These are phyloP conservation scores for Hoplias malabaricus DNA, from an alignment of 2,113 vertebrate species.

Conservation along the genomic window DNA sequence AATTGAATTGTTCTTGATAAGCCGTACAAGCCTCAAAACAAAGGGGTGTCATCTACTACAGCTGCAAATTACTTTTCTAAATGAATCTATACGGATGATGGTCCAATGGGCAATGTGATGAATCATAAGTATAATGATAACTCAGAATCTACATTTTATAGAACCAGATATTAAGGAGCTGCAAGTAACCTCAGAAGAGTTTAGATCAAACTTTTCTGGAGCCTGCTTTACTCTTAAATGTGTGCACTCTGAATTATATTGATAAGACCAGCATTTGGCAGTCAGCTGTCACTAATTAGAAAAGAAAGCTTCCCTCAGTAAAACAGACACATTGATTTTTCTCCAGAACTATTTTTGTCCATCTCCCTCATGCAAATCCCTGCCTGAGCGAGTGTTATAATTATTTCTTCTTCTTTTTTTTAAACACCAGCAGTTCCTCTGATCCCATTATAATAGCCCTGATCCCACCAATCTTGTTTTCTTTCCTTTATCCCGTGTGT, in stretches of 20 bases:
- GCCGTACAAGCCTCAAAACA: neutral
- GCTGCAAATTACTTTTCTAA: neutral
- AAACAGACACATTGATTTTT: slow-evolving; percentile 34
- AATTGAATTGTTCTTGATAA: neutral
- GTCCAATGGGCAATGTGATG: neutral
- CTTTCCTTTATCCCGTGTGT: neutral
- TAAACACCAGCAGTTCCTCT: neutral
- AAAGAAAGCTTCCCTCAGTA: slow-evolving; percentile 20
- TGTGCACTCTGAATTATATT: slow-evolving; percentile 18
- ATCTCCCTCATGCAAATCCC: slow-evolving; percentile 13
- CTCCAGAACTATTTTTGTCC: slow-evolving; percentile 28
- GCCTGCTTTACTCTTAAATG: slow-evolving; percentile 9
- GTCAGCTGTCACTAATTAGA: slow-evolving; percentile 35
- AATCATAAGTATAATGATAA: neutral
- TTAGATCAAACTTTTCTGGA: neutral
- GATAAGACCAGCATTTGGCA: slow-evolving; percentile 24
- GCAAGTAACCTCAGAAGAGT: neutral
- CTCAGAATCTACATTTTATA: neutral
- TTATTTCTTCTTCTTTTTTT: slow-evolving; percentile 19
- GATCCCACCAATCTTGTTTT: slow-evolving; percentile 24
- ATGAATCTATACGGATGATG: neutral
- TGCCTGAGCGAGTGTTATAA: slow-evolving; percentile 19
- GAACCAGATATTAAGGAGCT: neutral
- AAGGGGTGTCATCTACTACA: neutral
- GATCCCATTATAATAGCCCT: slow-evolving; percentile 21